Percentiles rank a stretch among this genome's conserved stretches.
These are phyloP conservation scores for Luffia ferchaultella DNA, from an alignment of 2,888 invertebrate species.

Conservation along the genomic window DNA sequence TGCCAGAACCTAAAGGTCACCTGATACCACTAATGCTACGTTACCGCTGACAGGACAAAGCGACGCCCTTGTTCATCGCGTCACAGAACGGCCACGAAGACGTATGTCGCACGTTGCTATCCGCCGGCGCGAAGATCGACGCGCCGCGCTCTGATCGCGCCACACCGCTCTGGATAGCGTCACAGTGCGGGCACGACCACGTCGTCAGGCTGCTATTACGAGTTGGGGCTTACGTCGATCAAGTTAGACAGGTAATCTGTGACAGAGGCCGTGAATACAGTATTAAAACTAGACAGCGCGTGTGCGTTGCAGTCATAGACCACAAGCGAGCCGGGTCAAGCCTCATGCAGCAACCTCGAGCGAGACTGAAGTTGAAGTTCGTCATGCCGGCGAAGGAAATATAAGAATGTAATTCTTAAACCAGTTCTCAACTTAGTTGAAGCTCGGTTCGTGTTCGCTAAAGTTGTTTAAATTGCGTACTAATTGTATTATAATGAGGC, in stretches of 20 bases:
- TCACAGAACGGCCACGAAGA: constrained; percentile 93
- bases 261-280: too few relatives aligned
- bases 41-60: constrained; percentile 75
- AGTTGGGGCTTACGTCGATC: constrained; percentile 82
- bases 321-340: too few relatives aligned
- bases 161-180: constrained; percentile 92
- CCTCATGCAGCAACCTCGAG: too few relatives aligned
- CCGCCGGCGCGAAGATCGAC: constrained; percentile 78
- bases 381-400: too few relatives aligned
- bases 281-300: background rate
- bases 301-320: background rate
- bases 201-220: constrained; percentile 80
- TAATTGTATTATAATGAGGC: too few relatives aligned
- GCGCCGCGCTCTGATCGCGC: constrained; percentile 83
- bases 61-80: constrained; percentile 91
- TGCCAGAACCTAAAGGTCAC: too few relatives aligned
- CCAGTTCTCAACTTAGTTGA: too few relatives aligned
- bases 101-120: constrained; percentile 75
- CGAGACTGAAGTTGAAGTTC: too few relatives aligned
- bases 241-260: constrained; percentile 79
- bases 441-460: too few relatives aligned
- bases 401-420: too few relatives aligned
- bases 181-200: constrained; percentile 93
- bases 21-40: too few relatives aligned
- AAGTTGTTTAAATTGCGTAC: too few relatives aligned